These are phyloP conservation scores for Pseudococcus jackbeardsleyi DNA, from an alignment of 2,888 invertebrate genomes.

Conservation along the genomic window DNA sequence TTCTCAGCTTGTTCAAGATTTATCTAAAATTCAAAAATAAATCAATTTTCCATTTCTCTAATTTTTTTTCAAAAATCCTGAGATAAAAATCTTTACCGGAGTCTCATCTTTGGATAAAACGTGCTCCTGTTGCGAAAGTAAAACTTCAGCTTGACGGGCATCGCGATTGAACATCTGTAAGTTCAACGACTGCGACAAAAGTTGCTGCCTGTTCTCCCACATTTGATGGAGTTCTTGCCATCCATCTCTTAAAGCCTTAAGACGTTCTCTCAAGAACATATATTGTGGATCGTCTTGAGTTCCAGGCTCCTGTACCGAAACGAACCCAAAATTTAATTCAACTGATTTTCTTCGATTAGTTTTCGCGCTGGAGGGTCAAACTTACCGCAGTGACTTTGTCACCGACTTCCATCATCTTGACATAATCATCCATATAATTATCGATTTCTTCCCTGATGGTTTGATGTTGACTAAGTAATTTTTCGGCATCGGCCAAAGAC, in stretches of 20 bases:
- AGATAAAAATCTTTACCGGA: conserved; percentile 74
- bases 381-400: conserved; percentile 89
- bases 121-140: conserved; percentile 98
- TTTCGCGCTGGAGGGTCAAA: neutral
- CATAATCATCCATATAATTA: conserved; percentile 98
- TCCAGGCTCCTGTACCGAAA: conserved; percentile 65
- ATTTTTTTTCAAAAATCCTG: neutral
- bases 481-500: conserved; percentile 95
- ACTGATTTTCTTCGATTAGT: neutral
- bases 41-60: neutral
- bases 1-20: conserved; percentile 98
- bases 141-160: conserved; percentile 96
- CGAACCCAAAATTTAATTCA: neutral
- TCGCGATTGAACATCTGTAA: conserved; percentile 96
- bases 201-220: conserved; percentile 98
- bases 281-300: conserved; percentile 98
- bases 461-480: conserved; percentile 96
- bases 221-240: conserved; percentile 99
- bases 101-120: conserved; percentile 96
- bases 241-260: conserved; percentile 98
- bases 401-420: conserved; percentile 99
- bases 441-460: conserved; percentile 99
- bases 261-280: conserved; percentile 98
- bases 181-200: conserved; percentile 94
- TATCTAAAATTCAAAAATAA: conserved; percentile 69